Evolutionary conservation across 92 coral and sea anemone species (phyloP), one percentile per base, ranked within the genome.

Genomic region (Phenganax marumi): DNA sequence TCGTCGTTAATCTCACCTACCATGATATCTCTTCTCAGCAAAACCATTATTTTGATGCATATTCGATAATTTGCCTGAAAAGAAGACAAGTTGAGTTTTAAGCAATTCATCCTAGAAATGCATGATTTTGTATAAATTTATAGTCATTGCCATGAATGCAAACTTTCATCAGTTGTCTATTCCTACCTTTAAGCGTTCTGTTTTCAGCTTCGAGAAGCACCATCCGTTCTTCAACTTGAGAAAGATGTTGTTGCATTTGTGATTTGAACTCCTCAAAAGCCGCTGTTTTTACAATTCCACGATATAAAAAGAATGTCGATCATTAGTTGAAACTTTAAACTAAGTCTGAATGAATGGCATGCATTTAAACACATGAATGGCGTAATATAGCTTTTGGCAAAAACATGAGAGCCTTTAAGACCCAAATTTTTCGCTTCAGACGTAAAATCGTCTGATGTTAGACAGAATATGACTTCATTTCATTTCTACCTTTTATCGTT

Each of bases 141-240:
- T 33, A 5, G 43, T 1, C 5, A 33, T 33, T 33, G 43, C 5
- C 43, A 33, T 33, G 43, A 1, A 33, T 33, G 43, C 43, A 33
- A 33, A 33, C 3, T 33, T 33, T 4, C 63, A 14, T 56, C 7
- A 14, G 3, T 56, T 14, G 22, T 56, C 18, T 65, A 12, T 72
- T 49, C 19, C 13, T 61, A 77, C 82, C 82, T 77, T 77, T 77
- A 2, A 77, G 82, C n/a, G 48, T 77, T 43, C 82, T 39, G 71
- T 77, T 77, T 50, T 77, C 82, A 60, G 82, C 82, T n/a, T 77
- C 82, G 12, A 77, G 56, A 57, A 77, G 47, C 58, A 77, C 82
- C 82, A 77, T 77, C 19, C 82, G 82, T 48, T 77, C 82, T 43
- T 77, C 82, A 10, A 77, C 82, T 61, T 77, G 82, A 9, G 82